A percentile compares a stretch with the other conserved stretches of the same genome.
These are phyloP conservation scores for Paradoxurus hermaphroditus DNA, from an alignment of 2,113 vertebrate species.

Conservation along the genomic window DNA sequence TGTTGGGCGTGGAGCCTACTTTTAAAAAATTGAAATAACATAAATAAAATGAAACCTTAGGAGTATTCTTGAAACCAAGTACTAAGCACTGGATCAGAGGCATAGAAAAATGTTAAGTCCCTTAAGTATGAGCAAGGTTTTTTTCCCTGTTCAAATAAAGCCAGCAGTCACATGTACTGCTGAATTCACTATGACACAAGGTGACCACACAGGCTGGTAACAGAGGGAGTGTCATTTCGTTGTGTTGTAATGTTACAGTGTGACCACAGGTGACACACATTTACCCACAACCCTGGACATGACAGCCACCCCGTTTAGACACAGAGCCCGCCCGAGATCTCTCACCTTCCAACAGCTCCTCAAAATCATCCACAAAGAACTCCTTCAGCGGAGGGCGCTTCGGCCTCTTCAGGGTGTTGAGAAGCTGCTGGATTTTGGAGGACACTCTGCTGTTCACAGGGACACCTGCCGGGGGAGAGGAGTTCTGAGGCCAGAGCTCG, in stretches of 20 bases:
- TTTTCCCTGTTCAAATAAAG: background rate
- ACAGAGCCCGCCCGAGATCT: background rate
- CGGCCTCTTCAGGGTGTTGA: constrained; percentile 96
- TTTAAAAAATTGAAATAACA: background rate
- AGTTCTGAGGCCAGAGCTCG: background rate
- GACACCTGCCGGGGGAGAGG: constrained; percentile 84
- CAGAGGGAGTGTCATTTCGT: background rate
- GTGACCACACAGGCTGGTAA: background rate
- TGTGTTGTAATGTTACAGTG: accelerated
- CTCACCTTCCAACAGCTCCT: constrained; percentile 95
- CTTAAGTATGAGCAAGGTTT: background rate
- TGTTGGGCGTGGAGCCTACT: background rate
- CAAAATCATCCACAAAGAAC: constrained; percentile 97
- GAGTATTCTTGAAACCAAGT: background rate
- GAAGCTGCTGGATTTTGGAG: constrained; percentile 97
- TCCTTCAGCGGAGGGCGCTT: constrained; percentile 95
- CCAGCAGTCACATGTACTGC: background rate
- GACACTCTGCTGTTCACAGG: constrained; percentile 97
- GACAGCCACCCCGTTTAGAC: background rate
- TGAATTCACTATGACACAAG: background rate
- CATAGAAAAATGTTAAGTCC: background rate
- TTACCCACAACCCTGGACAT: background rate
- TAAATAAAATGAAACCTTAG: background rate
- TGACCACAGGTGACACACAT: accelerated
- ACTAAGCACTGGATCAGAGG: background rate